Base-by-base conservation (phyloP, 2,888 invertebrate genomes). In the Drosophila diplacantha region DNA sequence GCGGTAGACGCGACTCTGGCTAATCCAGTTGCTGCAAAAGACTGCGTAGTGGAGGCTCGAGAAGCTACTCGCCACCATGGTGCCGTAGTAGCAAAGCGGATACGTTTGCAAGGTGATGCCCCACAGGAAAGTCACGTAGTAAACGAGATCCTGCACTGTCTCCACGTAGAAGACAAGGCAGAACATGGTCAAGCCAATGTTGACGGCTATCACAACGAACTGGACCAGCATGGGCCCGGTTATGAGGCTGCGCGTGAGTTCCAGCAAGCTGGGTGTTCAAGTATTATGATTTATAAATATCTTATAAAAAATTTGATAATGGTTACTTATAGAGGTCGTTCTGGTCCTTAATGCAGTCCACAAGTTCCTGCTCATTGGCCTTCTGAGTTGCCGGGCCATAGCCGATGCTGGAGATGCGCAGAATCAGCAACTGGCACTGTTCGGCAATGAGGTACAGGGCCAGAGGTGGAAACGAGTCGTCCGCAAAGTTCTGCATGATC, bases 21-120 rank as follows among this genome's bases (percentile, higher is more conserved):
- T 64, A 5, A 56, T 41, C 79, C 79, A 79, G 32, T 83, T 83
- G 61, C 83, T 75, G 52, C 32, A 37, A 24, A 69, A 79, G 1
- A 68, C 59, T 0, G 75, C 81, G 2, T 49, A 59, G 20, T 71
- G 75, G 11, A 79, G 35, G 0, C 29, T 11, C 0, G n/a, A 35
- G 8, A 81, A 81, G 0, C 39, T 29, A 3, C 51, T 20, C 14
- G 63, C 65, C 11, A 72, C 47, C 5, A 63, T 2, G 3, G 70
- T 69, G 22, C 83, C 79, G 16, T 46, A 75, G 11, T 71, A 81
- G 35, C 79, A 79, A 0, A 64, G 20, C 0, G 81, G 79, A 26
- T 68, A 75, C 7, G 71, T 75, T 47, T 83, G 55, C 43, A 73
- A 3, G 2, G 31, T 34, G 3, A 75, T 26, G 0, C 11, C 70